Evolutionary conservation across 1,140 invertebrate species (phyloP).

Genomic region (Daktulosphaira vitifoliae): DNA sequence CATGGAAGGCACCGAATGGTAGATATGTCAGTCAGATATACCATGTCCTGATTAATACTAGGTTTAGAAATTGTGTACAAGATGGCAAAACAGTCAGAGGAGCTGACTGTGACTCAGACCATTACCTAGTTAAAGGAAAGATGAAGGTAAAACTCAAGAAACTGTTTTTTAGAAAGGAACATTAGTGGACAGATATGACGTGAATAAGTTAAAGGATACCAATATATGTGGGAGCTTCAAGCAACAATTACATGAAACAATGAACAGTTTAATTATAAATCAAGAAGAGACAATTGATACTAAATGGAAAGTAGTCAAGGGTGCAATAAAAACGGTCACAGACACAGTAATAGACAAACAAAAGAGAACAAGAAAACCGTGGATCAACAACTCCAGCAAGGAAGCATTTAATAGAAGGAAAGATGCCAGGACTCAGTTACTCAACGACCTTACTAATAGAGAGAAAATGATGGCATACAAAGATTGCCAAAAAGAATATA

Average conservation of each 20-base stretch:
- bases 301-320: slow-evolving; percentile 5
- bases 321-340: neutral
- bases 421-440: neutral
- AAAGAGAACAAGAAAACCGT: neutral
- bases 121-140: neutral
- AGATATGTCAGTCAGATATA: neutral
- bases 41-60: neutral
- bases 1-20: slow-evolving; percentile 9
- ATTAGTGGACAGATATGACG: neutral
- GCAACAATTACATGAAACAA: neutral
- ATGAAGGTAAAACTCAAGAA: neutral
- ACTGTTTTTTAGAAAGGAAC: neutral
- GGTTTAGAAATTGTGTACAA: neutral
- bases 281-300: neutral
- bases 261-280: neutral
- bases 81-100: neutral
- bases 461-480: neutral
- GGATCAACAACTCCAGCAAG: neutral
- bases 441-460: neutral
- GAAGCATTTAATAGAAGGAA: neutral
- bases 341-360: neutral
- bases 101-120: neutral
- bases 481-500: neutral
- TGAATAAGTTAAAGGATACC: neutral
- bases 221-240: neutral